phyloP scores from a whole-genome alignment of 2,113 vertebrate species.

The Eubucco bourcierii region DNA sequence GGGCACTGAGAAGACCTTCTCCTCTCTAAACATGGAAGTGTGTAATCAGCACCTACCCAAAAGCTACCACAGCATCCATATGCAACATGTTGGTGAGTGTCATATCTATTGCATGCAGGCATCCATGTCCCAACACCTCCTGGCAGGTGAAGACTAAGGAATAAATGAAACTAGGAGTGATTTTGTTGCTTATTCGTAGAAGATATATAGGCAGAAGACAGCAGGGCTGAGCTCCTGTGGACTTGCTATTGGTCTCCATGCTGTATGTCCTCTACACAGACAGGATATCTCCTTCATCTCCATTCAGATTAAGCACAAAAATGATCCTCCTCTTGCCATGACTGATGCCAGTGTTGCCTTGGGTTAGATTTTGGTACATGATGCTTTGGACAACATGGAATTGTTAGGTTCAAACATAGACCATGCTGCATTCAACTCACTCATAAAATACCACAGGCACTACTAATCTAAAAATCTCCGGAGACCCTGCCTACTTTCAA shows the following conservation, averaged over 20 bases:
- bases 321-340: background rate
- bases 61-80: background rate
- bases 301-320: background rate
- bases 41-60: background rate
- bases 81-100: rapidly evolving
- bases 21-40: background rate
- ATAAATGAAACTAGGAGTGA: background rate
- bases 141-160: background rate
- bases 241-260: background rate
- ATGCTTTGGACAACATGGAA: background rate
- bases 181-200: background rate
- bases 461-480: background rate
- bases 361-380: background rate
- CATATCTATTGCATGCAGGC: background rate
- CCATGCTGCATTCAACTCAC: background rate
- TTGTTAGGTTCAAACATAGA: background rate
- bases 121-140: background rate
- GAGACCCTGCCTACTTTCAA: background rate
- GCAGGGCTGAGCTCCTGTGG: rapidly evolving
- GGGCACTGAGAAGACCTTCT: background rate
- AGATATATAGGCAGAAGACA: background rate
- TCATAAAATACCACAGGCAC: background rate
- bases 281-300: background rate
- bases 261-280: background rate
- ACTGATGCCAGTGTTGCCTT: background rate